Evolutionary conservation across 53 echinoderm and acorn worm species (phyloP), one percentile per base, ranked within the genome.

Genomic region (Echinarachnius parma): DNA sequence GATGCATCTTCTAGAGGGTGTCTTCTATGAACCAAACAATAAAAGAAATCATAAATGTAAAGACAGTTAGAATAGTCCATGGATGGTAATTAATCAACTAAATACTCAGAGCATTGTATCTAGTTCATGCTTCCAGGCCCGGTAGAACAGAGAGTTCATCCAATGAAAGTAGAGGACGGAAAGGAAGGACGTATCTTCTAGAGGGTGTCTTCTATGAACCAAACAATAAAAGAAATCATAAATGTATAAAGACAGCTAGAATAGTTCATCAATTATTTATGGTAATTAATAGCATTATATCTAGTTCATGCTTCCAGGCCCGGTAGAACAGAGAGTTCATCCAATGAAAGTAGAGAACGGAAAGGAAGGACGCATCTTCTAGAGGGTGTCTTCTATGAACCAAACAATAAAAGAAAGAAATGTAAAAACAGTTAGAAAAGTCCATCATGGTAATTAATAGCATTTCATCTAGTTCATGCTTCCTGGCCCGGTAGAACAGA

Each of bases 121-220:
- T n/a, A 87, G 37, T 3, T 69, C 64, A 5, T 66, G 75, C 53
- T 83, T 87, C 78, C 79, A 83, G 5, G 87, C 74, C 28, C 74
- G 78, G 78, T 61, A 66, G 24, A 87, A 83, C 25, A 72, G 48
- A 1, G 71, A 78, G 0, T 83, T 78, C 50, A 83, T 21, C 83
- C 83, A 87, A 3, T 74, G 32, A 30, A 61, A 83, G 24, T 69
- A 78, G 16, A 78, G 25, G 3, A 26, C 28, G 5, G 87, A 71
- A 15, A 83, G 35, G 49, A 62, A 8, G 31, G 27, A 28, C 7
- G 78, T 50, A 46, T 75, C 63, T 32, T 87, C 79, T 28, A 87
- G 63, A 13, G 81, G 66, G 28, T 55, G 39, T 10, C 48, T 26
- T 9, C 61, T 61, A 47, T 7, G 16, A 60, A 77, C n/a, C n/a